These are phyloP conservation scores for Myotis lucifugus DNA, from an alignment of 2,113 vertebrate species.

Conservation along the genomic window DNA sequence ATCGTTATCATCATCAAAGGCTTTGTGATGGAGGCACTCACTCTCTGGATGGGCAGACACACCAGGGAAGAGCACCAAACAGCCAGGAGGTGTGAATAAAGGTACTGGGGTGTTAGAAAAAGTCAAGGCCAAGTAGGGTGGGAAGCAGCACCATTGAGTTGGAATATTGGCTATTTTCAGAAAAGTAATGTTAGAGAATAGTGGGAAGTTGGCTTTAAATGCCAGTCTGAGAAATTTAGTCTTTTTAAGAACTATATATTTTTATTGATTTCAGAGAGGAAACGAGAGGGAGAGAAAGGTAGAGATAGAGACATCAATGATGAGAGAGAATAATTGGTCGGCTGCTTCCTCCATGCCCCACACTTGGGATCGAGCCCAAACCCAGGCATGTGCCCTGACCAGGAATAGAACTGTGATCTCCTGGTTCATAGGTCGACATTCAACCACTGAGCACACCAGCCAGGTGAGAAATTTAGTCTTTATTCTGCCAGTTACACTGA, in stretches of 20 bases:
- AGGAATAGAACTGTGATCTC: no score
- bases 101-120: background rate
- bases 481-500: background rate
- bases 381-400: no score
- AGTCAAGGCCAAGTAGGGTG: background rate
- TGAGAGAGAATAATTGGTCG: no score
- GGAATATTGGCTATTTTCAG: background rate
- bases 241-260: background rate
- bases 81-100: background rate
- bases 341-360: no score
- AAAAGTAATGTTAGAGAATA: background rate
- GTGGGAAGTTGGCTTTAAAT: background rate
- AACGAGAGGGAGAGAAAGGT: no score
- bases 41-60: background rate
- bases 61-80: background rate
- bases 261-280: no score
- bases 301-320: no score
- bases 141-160: background rate
- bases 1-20: background rate
- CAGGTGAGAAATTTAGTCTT: background rate
- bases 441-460: background rate
- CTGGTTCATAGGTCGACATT: no score
- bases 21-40: conserved; percentile 42
- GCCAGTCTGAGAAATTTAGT: background rate
- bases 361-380: no score